These are phyloP conservation scores for Timema podura DNA, from an alignment of 2,888 invertebrate genomes.

Conservation along the genomic window DNA sequence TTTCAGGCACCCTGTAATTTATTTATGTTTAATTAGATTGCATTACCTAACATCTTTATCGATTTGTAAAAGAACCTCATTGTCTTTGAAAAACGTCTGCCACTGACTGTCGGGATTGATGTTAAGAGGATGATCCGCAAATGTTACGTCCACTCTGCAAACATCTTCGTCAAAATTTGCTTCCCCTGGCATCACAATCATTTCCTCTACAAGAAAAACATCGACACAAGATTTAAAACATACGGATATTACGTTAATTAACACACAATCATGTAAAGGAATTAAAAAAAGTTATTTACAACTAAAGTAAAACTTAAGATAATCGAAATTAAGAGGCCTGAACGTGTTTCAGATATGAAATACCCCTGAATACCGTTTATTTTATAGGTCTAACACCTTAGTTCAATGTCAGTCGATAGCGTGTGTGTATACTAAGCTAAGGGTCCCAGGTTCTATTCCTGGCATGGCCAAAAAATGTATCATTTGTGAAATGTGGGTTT, in stretches of 20 bases:
- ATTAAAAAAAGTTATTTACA: too few species aligned
- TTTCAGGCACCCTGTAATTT: too few species aligned
- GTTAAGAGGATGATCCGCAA: slow-evolving; percentile 85
- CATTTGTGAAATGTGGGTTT: too few species aligned
- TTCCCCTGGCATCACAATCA: slow-evolving; percentile 78
- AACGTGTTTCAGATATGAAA: background rate
- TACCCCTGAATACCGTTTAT: too few species aligned
- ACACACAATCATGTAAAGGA: too few species aligned
- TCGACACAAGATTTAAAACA: background rate
- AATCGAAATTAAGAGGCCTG: too few species aligned
- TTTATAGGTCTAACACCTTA: background rate
- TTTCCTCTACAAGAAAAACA: slow-evolving; percentile 61
- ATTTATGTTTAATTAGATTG: background rate
- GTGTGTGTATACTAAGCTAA: too few species aligned
- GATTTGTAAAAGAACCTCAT: slow-evolving; percentile 94
- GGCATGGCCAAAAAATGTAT: too few species aligned
- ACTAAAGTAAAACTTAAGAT: too few species aligned
- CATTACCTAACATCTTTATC: slow-evolving; percentile 86
- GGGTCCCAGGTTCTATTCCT: too few species aligned
- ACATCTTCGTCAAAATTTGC: slow-evolving; percentile 44
- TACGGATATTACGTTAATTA: too few species aligned
- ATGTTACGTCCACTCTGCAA: slow-evolving; percentile 53
- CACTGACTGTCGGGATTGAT: slow-evolving; percentile 94
- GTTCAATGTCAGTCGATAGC: too few species aligned
- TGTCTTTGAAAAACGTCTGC: slow-evolving; percentile 95